Percentiles rank a stretch among this genome's conserved stretches.
phyloP scores from a whole-genome alignment of 2,888 invertebrate genomes.

The Metalampra italica region DNA sequence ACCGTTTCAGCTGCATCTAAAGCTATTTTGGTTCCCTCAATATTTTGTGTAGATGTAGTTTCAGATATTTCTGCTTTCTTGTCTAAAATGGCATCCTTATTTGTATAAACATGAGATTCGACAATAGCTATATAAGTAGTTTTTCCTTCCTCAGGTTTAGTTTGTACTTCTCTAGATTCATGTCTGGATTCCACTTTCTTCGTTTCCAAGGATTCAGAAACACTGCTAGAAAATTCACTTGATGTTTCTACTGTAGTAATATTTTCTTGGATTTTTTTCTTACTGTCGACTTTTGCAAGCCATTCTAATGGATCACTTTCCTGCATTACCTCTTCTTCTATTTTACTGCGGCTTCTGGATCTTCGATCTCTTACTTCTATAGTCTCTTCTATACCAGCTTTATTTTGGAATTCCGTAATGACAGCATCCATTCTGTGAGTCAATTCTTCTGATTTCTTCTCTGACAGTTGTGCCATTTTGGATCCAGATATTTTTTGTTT shows the following conservation, averaged over 20 bases:
- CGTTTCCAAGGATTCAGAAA: slow-evolving; percentile 27
- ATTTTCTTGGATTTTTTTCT: slow-evolving; percentile 25
- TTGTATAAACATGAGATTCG: slow-evolving; percentile 67
- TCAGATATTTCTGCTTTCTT: slow-evolving; percentile 32
- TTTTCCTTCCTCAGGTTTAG: slow-evolving; percentile 31
- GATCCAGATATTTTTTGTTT: slow-evolving; percentile 39
- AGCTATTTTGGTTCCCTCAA: slow-evolving; percentile 30
- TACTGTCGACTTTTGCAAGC: slow-evolving; percentile 39
- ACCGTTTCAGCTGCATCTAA: slow-evolving; percentile 23
- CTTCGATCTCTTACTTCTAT: slow-evolving; percentile 26
- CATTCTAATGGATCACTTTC: slow-evolving; percentile 45
- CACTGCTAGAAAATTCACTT: slow-evolving; percentile 15
- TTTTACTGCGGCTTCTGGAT: slow-evolving; percentile 47
- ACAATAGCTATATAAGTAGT: slow-evolving; percentile 61
- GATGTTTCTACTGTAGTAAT: slow-evolving; percentile 22
- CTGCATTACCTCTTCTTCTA: slow-evolving; percentile 48
- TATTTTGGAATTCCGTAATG: slow-evolving; percentile 58
- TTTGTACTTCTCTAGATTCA: slow-evolving; percentile 25
- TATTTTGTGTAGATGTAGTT: slow-evolving; percentile 35
- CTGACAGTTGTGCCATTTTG: slow-evolving; percentile 60
- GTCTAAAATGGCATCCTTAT: slow-evolving; percentile 57
- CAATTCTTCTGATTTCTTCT: slow-evolving; percentile 52
- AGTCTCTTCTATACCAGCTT: slow-evolving; percentile 36
- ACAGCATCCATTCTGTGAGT: slow-evolving; percentile 61
- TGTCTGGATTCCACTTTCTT: slow-evolving; percentile 27